Evolutionary conservation across 2,888 invertebrate genomes (phyloP).

Genomic region (Tortricodes alternella): DNA sequence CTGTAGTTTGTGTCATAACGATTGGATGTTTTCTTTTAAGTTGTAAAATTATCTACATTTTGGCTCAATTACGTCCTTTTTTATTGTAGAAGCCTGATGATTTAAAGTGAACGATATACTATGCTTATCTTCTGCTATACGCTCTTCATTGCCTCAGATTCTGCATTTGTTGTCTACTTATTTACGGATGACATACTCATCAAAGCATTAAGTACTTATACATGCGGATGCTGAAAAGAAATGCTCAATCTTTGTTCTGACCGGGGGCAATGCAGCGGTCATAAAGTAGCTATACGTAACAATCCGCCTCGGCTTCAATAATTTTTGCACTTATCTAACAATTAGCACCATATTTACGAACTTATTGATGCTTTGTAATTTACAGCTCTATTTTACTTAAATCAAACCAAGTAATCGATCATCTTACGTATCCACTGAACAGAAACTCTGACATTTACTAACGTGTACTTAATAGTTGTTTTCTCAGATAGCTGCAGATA

Average conservation of each 20-base stretch:
- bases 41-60: conserved; percentile 72
- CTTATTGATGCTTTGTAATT: conserved; percentile 66
- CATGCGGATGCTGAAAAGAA: conserved; percentile 67
- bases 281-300: conserved; percentile 41
- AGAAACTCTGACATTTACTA: conserved; percentile 38
- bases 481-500: conserved; percentile 69
- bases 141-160: conserved; percentile 59
- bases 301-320: conserved; percentile 71
- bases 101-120: conserved; percentile 48
- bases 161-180: conserved; percentile 50
- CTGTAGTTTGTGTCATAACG: conserved; percentile 18
- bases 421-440: conserved; percentile 47
- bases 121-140: conserved; percentile 63
- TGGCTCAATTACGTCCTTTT: conserved; percentile 71
- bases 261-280: conserved; percentile 31
- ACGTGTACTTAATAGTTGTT: conserved; percentile 53
- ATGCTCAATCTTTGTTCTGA: conserved; percentile 1
- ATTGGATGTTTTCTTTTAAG: conserved; percentile 33
- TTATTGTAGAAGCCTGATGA: conserved; percentile 67
- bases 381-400: conserved; percentile 53
- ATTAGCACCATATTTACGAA: conserved; percentile 54
- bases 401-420: conserved; percentile 46
- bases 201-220: conserved; percentile 46
- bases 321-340: conserved; percentile 61
- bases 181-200: conserved; percentile 46